These are phyloP conservation scores for Cybosia mesomella DNA, from an alignment of 2,888 invertebrate species.

Conservation along the genomic window DNA sequence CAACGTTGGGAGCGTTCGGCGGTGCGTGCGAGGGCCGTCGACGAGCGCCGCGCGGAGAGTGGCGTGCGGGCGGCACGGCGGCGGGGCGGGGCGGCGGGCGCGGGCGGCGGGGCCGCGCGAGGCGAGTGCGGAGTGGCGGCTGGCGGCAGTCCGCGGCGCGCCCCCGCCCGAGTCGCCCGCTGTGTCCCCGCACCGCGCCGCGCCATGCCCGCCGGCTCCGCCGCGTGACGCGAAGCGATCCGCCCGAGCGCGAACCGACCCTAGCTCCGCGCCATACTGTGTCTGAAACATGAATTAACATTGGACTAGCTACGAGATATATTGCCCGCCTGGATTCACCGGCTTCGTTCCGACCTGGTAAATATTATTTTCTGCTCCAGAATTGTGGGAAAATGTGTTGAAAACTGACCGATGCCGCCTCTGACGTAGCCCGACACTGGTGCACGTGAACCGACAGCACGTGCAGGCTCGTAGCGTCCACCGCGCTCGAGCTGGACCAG, in stretches of 20 bases:
- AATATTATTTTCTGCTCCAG: slow-evolving; percentile 30
- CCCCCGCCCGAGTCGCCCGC: slow-evolving; percentile 39
- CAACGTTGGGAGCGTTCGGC: too few relatives aligned
- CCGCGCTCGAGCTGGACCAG: neutral
- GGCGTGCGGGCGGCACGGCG: neutral
- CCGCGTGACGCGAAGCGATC: slow-evolving; percentile 26
- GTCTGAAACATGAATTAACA: slow-evolving; percentile 37
- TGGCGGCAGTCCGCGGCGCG: slow-evolving; percentile 43
- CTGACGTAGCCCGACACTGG: neutral
- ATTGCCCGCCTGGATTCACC: slow-evolving; percentile 33
- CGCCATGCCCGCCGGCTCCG: slow-evolving; percentile 37
- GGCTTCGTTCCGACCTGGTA: slow-evolving; percentile 40
- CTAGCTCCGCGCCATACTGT: slow-evolving; percentile 14
- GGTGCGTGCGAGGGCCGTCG: too few relatives aligned
- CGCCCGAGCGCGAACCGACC: slow-evolving; percentile 1
- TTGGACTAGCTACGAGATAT: slow-evolving; percentile 24
- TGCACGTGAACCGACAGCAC: neutral
- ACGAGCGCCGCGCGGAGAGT: too few relatives aligned
- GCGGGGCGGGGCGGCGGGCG: neutral
- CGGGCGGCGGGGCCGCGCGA: neutral
- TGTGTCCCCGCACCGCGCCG: slow-evolving; percentile 21
- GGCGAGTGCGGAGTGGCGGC: slow-evolving; percentile 21
- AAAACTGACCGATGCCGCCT: neutral
- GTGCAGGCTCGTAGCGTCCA: neutral
- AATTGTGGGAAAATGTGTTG: slow-evolving; percentile 20